Evolutionary conservation across 2,888 invertebrate genomes (phyloP).

Genomic region (Pristionchus exspectatus): DNA sequence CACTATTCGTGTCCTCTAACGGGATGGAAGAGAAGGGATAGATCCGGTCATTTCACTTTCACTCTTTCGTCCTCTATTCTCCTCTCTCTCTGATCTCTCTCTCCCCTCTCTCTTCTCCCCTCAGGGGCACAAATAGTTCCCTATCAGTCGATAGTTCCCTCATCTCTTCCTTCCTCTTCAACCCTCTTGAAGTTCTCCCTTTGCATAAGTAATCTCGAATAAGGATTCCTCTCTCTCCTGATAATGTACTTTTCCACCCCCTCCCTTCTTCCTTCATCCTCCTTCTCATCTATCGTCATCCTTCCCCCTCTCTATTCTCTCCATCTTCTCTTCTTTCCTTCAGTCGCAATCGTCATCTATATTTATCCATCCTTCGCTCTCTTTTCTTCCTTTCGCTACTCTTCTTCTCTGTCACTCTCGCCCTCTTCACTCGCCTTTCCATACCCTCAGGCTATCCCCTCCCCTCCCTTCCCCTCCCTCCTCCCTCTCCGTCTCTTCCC

Average conservation of each 20-base stretch:
- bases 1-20: constrained; percentile 1
- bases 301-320: background rate
- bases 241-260: constrained; percentile 2
- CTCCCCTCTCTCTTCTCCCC: background rate
- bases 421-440: background rate
- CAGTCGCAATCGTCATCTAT: constrained; percentile 41
- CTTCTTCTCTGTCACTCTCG: constrained; percentile 5
- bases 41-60: constrained; percentile 46
- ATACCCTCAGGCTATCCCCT: constrained; percentile 37
- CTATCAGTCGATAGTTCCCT: background rate
- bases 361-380: constrained; percentile 2
- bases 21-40: background rate
- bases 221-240: background rate
- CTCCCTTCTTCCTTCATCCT: background rate
- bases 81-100: background rate
- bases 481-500: background rate
- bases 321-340: constrained; percentile 20
- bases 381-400: constrained; percentile 40
- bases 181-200: background rate
- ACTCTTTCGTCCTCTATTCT: background rate
- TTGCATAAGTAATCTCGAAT: background rate
- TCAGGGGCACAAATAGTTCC: constrained; percentile 25
- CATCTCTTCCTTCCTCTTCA: background rate
- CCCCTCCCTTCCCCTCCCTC: background rate
- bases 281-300: constrained; percentile 3